Evolutionary conservation across 53 echinoderm and acorn worm species (phyloP).

Genomic region (Echinarachnius parma): DNA sequence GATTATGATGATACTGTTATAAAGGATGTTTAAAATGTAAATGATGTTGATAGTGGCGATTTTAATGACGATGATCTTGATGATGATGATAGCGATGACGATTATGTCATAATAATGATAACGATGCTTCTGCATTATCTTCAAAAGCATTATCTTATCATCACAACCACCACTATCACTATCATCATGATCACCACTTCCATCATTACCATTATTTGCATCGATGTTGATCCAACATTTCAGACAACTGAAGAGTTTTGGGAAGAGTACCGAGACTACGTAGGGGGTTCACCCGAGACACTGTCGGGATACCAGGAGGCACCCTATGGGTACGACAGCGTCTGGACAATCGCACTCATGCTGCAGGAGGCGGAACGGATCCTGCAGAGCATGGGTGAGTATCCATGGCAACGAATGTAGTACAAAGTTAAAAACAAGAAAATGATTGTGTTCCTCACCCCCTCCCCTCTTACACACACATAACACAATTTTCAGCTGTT

Average conservation of each 20-base stretch:
- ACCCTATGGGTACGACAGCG: slow-evolving; percentile 89
- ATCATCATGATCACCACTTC: too few species aligned
- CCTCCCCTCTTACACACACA: background rate
- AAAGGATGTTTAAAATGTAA: too few species aligned
- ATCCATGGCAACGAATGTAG: background rate
- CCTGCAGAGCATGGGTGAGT: slow-evolving; percentile 52
- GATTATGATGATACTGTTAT: too few species aligned
- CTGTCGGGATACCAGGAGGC: slow-evolving; percentile 84
- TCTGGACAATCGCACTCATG: slow-evolving; percentile 80
- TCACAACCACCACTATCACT: too few species aligned
- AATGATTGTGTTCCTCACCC: background rate
- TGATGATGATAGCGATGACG: too few species aligned
- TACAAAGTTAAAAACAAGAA: background rate
- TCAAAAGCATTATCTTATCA: too few species aligned
- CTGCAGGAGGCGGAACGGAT: slow-evolving; percentile 64
- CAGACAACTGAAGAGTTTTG: slow-evolving; percentile 77
- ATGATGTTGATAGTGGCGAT: too few species aligned
- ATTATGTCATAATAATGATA: too few species aligned
- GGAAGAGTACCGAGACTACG: slow-evolving; percentile 66
- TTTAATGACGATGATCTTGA: too few species aligned
- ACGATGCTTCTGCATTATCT: too few species aligned
- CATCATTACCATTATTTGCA: background rate
- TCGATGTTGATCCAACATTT: background rate
- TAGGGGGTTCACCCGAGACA: slow-evolving; percentile 52
- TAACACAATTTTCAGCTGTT: too few species aligned